Evolutionary conservation across 2,113 vertebrate genomes (phyloP), one percentile per base, ranked within the genome.

Genomic region (Protomyctophum bolini): DNA sequence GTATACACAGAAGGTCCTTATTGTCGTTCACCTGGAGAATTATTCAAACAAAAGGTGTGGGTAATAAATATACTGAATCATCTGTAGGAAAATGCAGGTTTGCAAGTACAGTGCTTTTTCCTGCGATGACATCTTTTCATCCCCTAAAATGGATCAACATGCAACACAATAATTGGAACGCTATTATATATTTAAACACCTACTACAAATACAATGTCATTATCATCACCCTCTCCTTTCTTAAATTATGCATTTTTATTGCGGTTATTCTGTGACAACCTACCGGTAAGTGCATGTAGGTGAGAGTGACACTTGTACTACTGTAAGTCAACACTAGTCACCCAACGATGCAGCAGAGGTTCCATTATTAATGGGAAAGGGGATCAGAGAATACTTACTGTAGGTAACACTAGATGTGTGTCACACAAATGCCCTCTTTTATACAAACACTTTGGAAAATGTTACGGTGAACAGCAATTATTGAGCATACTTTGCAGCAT

Each of bases 311-410:
- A 58, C 50, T 41, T 6, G 49, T 47, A 71, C n/a, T 28, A 41
- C 33, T 41, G 33, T 41, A 41, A 66, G 61, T 57, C 70, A 49
- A 54, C 21, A 71, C 28, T 6, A 15, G 57, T 72, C 14, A 75
- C 33, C 33, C 61, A 69, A 50, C n/a, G 33, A 59, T 72, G 66
- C 64, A 52, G 54, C 75, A 60, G 12, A 6, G 10, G 58, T 68
- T 87, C 10, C 54, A 91, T 91, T 85, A 83, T 91, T 88, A 58
- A 91, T 84, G 69, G 77, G 56, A 45, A 75, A 65, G 61, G 50
- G 2, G 59, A 85, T 77, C 56, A 58, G 64, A 66, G 33, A 68
- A 66, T 70, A 59, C 50, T 41, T 41, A 3, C 33, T 41, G 66
- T 64, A 58, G 70, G 86, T 80, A 89, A 91, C 75, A 74, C 62